Evolutionary conservation across 2,113 vertebrate genomes (phyloP), one percentile per base, ranked within the genome.

Genomic region (Cygnus buccinator): DNA sequence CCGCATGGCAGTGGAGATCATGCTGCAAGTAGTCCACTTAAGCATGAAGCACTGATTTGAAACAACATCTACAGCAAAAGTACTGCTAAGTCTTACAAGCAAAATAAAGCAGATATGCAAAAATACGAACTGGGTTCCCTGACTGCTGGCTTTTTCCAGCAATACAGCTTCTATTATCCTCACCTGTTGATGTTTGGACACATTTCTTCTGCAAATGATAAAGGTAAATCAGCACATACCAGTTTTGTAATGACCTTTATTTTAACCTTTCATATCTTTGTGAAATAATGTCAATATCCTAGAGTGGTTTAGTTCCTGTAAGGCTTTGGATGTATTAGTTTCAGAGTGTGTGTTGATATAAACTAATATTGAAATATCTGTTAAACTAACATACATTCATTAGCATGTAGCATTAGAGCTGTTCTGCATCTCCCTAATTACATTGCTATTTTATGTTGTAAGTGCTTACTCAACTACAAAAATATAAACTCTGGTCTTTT

Each of bases 401-500:
- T 91, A 85, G 84, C 37, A 75, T 84, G 52, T 37, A 72, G 57
- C 63, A 73, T 73, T 91, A 82, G 39, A 94, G 70, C 70, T 73
- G 79, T 25, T 90, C 43, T 37, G 41, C 41, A 15, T 76, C 70
- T 79, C 65, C 83, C 72, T 93, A 90, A 96, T 93, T 90, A 48
- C 54, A 72, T 93, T 87, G 62, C 62, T 94, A 39, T 57, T 90
- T 95, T 92, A 94, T 87, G 88, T 48, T 86, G 58, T 82, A 87
- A 90, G 61, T 95, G 66, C 70, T 96, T 91, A 73, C 77, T 91
- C 80, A 82, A 62, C 92, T 75, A 37, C 48, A 85, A 91, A 88
- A 90, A 83, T 31, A 80, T 18, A 78, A 89, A 76, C 35, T 72
- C 26, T 26, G 21, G 25, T 65, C 62, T 90, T 78, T 80, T 67